Evolutionary conservation across 2,797 vertebrate genomes (phyloP).

Genomic region (Meda fulgida): DNA sequence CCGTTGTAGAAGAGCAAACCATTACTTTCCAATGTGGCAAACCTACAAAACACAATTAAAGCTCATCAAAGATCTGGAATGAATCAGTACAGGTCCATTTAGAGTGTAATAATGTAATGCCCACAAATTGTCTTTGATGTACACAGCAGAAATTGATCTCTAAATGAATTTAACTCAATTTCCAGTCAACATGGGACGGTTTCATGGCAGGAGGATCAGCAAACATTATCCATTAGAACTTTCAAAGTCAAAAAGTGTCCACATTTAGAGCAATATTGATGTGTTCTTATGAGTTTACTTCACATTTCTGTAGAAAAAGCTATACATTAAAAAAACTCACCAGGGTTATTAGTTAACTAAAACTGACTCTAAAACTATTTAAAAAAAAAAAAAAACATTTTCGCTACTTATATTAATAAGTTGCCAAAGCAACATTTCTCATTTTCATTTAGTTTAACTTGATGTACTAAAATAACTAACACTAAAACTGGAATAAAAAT

Average conservation of each 20-base stretch:
- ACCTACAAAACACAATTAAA: slow-evolving; percentile 76
- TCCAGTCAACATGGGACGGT: background rate
- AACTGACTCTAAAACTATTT: background rate
- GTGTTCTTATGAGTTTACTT: background rate
- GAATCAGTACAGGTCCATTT: slow-evolving; percentile 16
- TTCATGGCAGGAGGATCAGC: background rate
- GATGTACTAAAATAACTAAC: background rate
- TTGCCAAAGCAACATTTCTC: background rate
- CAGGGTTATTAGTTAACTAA: background rate
- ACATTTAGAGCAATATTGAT: background rate
- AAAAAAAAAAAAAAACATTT: too few relatives aligned
- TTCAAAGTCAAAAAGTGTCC: background rate
- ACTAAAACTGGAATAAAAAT: background rate
- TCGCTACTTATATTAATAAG: background rate
- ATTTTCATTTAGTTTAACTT: background rate
- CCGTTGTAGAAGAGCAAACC: slow-evolving; percentile 97
- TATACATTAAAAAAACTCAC: too few relatives aligned
- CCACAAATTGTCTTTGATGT: slow-evolving; percentile 6
- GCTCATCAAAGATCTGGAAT: slow-evolving; percentile 16
- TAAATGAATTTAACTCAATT: background rate
- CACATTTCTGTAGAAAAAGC: background rate
- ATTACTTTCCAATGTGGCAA: slow-evolving; percentile 87
- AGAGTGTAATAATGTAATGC: background rate
- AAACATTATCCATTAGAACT: background rate
- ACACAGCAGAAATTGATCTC: slow-evolving; percentile 11